phyloP scores from a whole-genome alignment of 1,140 invertebrate genomes.

The Nephila pilipes region DNA sequence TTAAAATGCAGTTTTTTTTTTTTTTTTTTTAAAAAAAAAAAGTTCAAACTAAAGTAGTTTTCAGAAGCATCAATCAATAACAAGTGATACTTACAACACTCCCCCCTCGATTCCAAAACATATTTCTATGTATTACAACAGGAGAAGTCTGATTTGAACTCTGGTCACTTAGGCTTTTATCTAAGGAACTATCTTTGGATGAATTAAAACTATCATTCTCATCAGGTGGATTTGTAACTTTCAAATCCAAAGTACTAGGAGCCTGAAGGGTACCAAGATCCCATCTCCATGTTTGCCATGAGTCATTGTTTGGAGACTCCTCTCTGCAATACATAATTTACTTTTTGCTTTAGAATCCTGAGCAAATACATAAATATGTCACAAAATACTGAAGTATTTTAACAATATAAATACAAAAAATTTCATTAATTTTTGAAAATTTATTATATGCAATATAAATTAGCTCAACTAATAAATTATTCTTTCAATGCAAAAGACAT shows the following conservation, averaged over 20 bases:
- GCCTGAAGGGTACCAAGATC: constrained; percentile 67
- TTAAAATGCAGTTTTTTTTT: no score
- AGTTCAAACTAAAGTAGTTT: no score
- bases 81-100: constrained; percentile 30
- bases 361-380: background rate
- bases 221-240: constrained; percentile 50
- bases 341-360: background rate
- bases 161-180: constrained; percentile 15
- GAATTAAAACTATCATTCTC: constrained; percentile 49
- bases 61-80: background rate
- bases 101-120: constrained; percentile 59
- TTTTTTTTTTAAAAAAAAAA: no score
- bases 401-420: no score
- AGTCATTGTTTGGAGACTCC: constrained; percentile 59
- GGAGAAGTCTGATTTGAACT: constrained; percentile 39
- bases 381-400: no score
- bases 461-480: background rate
- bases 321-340: constrained; percentile 45
- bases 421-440: no score
- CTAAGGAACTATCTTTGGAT: constrained; percentile 53
- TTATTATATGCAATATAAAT: no score
- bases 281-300: constrained; percentile 68
- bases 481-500: background rate
- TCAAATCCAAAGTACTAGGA: constrained; percentile 48
- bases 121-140: constrained; percentile 61